Conservation (phyloP, 2,113 vertebrate genomes). For the Tragelaphus buxtoni region DNA sequence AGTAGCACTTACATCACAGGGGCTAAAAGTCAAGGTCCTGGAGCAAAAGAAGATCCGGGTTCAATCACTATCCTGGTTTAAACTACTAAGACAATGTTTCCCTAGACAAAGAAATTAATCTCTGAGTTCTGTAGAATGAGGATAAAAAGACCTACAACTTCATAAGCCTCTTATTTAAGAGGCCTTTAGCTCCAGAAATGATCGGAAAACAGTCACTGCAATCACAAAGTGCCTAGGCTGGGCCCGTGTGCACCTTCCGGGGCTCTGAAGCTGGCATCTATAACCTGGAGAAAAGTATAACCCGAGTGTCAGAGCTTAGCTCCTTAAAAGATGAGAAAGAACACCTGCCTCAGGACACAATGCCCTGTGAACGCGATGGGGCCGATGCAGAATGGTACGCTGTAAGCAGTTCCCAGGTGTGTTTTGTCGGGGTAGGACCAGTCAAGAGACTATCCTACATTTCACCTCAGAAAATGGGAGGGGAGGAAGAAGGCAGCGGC, state of each 20-base stretch:
- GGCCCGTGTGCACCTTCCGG: rapidly evolving
- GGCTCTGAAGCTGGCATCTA: not conserved
- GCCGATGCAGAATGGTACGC: rapidly evolving
- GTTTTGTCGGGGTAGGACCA: not conserved
- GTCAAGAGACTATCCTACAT: not conserved
- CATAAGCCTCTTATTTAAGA: not conserved
- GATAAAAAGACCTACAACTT: not conserved
- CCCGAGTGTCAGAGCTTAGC: not conserved
- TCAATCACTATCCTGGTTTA: not conserved
- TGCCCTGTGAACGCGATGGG: rapidly evolving
- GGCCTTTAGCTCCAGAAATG: not conserved
- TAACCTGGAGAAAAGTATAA: not conserved
- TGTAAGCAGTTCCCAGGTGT: rapidly evolving
- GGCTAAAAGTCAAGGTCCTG: not conserved
- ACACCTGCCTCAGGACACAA: not conserved
- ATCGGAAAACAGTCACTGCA: not conserved
- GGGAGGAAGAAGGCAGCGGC: not conserved
- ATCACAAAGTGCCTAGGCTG: not conserved
- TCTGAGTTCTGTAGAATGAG: not conserved
- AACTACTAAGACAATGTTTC: not conserved
- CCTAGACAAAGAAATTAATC: not conserved
- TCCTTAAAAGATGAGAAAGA: not conserved
- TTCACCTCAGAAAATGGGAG: too few relatives aligned
- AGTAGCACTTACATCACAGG: rapidly evolving
- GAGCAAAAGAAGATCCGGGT: not conserved